These are phyloP conservation scores for Erinaceus europaeus DNA, from an alignment of 2,113 vertebrate species.

Conservation along the genomic window DNA sequence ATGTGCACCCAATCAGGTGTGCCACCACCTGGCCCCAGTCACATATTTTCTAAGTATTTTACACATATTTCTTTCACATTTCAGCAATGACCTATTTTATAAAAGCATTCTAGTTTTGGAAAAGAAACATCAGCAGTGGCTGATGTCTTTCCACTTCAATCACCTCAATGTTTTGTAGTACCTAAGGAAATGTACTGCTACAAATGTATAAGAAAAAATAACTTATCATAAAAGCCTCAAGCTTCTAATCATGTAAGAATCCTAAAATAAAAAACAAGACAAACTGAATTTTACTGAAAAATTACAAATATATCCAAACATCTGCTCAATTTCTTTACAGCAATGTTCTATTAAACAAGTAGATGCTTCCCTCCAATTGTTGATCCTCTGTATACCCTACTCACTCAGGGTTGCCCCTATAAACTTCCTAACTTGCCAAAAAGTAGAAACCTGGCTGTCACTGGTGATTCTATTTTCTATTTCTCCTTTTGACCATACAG, in stretches of 20 bases:
- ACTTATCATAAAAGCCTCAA: not conserved
- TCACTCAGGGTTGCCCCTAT: not conserved
- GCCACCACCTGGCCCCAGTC: too few relatives aligned
- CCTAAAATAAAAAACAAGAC: not conserved
- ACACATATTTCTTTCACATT: not conserved
- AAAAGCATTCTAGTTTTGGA: not conserved
- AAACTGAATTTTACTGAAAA: not conserved
- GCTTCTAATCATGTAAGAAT: constrained; percentile 9
- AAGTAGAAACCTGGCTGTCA: not conserved
- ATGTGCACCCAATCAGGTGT: too few relatives aligned
- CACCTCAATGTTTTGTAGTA: not conserved
- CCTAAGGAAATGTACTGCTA: constrained; percentile 11
- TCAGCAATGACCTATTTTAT: not conserved
- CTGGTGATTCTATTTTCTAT: not conserved
- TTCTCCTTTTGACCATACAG: not conserved
- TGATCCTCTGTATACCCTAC: not conserved
- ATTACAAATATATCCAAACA: not conserved
- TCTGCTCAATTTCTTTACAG: not conserved
- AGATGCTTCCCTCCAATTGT: not conserved
- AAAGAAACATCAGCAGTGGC: not conserved
- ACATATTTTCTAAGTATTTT: not conserved
- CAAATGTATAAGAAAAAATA: not conserved
- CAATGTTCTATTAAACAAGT: not conserved
- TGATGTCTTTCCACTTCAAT: not conserved
- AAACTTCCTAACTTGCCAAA: not conserved